phyloP scores from a whole-genome alignment of 2,888 invertebrate species.

The Vannuccia rotundouncinata region DNA sequence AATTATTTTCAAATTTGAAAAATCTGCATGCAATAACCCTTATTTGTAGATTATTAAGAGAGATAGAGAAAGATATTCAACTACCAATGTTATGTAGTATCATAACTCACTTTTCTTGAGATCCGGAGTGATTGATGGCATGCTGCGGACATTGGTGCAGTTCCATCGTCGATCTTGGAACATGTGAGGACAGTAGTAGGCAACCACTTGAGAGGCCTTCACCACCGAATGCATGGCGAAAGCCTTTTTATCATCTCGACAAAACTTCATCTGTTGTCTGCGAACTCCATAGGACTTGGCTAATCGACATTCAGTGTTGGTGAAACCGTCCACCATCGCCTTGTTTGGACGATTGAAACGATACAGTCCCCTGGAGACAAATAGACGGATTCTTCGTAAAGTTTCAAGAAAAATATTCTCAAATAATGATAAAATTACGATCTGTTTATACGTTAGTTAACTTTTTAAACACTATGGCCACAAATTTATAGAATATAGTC shows the following conservation, averaged over 20 bases:
- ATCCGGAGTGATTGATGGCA: constrained; percentile 70
- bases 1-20: too few species aligned
- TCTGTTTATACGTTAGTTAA: too few species aligned
- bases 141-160: constrained; percentile 68
- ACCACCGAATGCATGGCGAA: constrained; percentile 66
- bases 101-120: constrained; percentile 52
- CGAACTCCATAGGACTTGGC: constrained; percentile 13
- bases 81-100: too few species aligned
- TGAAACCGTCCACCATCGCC: constrained; percentile 25
- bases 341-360: background rate
- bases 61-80: too few species aligned
- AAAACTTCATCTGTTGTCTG: constrained; percentile 34
- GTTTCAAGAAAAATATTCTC: too few species aligned
- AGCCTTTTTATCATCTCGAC: constrained; percentile 12
- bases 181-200: constrained; percentile 64
- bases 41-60: too few species aligned
- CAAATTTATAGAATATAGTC: too few species aligned
- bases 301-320: background rate
- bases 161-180: constrained; percentile 74
- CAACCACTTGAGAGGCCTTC: constrained; percentile 66
- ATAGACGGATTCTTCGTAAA: too few species aligned
- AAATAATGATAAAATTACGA: too few species aligned
- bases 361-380: constrained; percentile 16
- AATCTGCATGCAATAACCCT: too few species aligned
- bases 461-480: too few species aligned